Percentiles rank a stretch among this genome's conserved stretches.
These are phyloP conservation scores for Lacerta bilineata DNA, from an alignment of 2,797 vertebrate genomes.

Conservation along the genomic window DNA sequence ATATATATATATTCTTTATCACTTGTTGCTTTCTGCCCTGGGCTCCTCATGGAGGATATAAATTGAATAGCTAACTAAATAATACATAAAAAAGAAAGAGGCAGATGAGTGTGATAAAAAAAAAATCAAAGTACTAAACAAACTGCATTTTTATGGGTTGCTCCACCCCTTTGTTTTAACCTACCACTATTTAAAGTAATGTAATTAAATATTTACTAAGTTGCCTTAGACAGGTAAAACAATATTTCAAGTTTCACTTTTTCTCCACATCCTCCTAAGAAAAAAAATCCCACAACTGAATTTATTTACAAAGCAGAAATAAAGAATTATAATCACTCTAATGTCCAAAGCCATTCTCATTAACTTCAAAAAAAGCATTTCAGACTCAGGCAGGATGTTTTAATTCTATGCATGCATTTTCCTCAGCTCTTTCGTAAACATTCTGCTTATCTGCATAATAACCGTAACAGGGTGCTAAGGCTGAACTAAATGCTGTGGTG, in stretches of 20 bases:
- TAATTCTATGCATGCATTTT: not conserved
- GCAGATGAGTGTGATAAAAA: not conserved
- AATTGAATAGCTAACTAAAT: no score
- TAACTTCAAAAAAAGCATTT: not conserved
- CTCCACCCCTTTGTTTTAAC: not conserved
- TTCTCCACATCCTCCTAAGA: not conserved
- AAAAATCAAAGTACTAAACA: not conserved
- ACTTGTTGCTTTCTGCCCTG: no score
- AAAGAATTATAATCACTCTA: not conserved
- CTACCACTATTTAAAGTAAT: not conserved
- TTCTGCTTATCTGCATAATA: not conserved
- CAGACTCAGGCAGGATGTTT: not conserved
- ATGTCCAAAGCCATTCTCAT: not conserved
- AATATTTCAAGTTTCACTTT: not conserved
- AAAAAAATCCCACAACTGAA: not conserved
- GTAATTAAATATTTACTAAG: not conserved
- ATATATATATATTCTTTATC: no score
- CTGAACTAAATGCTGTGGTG: not conserved
- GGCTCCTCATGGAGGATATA: no score
- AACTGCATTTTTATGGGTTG: not conserved
- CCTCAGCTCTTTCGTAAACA: not conserved
- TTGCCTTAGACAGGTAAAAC: not conserved
- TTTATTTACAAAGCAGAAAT: not conserved
- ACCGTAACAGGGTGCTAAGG: not conserved
- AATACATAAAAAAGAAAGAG: not conserved